Base-by-base conservation (phyloP, 2,888 invertebrate species). In the Agriopis aurantiaria region DNA sequence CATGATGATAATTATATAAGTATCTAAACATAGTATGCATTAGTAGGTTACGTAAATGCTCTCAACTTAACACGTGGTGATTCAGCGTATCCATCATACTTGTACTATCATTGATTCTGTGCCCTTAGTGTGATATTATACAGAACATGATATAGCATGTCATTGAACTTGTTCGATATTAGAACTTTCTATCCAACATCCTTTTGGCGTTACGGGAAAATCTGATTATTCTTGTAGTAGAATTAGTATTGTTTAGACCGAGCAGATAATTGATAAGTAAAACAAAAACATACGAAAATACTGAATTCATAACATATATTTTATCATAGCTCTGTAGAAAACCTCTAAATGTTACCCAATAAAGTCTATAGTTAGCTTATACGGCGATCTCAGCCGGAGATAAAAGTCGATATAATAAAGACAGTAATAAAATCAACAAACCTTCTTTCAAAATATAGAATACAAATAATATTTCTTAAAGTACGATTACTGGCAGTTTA, bases 401-500 rank as follows among this genome's bases (percentile, higher is more conserved):
- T 33, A 33, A 33, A 33, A 33, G 33, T 33, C 33, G 52, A 51
- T 8, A 41, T 41, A 49, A 2, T 48, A 14, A 1, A 55, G 40
- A 52, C 6, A 12, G 12, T 23, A 46, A 45, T 63, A 48, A 55
- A 55, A 69, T 64, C 60, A 49, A 40, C 62, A 57, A 14, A 12
- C 14, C 56, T 52, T 57, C 57, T 14, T 52, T 57, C 12, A n/a
- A 52, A 46, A 68, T 41, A 60, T 51, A 43, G n/a, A 59, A n/a
- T 41, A 49, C 62, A 43, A 55, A 60, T 33, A 59, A 14, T 49
- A 67, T 51, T 56, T 23, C 46, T 63, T 17, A n/a, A 52, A 65
- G 60, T 56, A 51, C 61, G 23, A 67, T 17, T 61, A 60, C 71
- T 80, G 60, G 60, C 72, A 53, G 65, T 82, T 83, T 81, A 85